Conservation (phyloP, 2,888 invertebrate genomes). For the Hemistola chrysoprasaria region DNA sequence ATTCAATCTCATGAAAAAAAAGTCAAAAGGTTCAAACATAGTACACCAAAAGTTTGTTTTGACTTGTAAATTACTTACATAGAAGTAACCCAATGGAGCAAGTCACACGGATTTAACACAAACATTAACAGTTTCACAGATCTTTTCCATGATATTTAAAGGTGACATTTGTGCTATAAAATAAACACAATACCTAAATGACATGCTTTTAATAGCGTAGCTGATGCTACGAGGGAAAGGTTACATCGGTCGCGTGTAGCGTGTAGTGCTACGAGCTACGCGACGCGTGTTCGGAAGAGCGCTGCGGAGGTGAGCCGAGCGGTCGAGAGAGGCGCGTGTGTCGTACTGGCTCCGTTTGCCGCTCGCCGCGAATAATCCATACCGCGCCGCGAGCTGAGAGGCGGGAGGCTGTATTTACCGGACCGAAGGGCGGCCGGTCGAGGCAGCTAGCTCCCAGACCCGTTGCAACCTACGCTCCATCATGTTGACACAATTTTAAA, state of each 20-base stretch:
- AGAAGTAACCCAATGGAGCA: conserved; percentile 39
- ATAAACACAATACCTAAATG: conserved; percentile 58
- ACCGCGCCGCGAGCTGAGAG: conserved; percentile 47
- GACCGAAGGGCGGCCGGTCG: conserved; percentile 73
- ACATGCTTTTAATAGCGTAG: conserved; percentile 60
- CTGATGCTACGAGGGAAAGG: conserved; percentile 45
- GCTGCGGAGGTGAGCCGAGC: conserved; percentile 47
- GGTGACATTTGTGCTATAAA: conserved; percentile 58
- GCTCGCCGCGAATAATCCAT: conserved; percentile 76
- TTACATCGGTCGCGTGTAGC: conserved; percentile 41
- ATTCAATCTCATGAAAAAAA: no score
- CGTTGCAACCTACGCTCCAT: conserved; percentile 48
- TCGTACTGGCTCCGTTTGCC: conserved; percentile 68
- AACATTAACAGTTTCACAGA: conserved; percentile 61
- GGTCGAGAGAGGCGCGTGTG: conserved; percentile 66
- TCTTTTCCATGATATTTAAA: conserved; percentile 61
- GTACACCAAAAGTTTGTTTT: conserved; percentile 13
- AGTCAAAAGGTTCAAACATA: no score
- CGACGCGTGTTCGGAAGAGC: conserved; percentile 41
- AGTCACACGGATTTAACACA: conserved; percentile 53
- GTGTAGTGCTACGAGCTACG: conserved; percentile 44
- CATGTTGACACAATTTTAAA: conserved; percentile 77
- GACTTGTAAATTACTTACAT: conserved; percentile 36
- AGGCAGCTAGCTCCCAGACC: conserved; percentile 60
- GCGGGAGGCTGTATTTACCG: conserved; percentile 77